Evolutionary conservation across 2,888 invertebrate genomes (phyloP).

Genomic region (Apodemia hepburni): DNA sequence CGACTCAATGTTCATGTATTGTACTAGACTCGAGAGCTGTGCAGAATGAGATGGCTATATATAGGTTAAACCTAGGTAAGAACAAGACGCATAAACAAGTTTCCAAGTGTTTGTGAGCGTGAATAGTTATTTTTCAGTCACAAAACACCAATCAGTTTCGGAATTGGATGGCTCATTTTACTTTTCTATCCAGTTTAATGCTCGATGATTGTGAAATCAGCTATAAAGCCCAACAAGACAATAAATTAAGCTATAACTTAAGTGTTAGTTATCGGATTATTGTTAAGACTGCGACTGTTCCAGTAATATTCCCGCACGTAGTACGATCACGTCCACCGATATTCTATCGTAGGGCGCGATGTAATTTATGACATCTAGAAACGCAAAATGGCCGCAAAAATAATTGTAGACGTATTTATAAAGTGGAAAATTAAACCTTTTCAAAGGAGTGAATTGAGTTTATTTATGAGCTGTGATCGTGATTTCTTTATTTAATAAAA

Average conservation of each 20-base stretch:
- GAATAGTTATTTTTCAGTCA: too few relatives aligned
- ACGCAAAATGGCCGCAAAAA: neutral
- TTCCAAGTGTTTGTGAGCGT: too few relatives aligned
- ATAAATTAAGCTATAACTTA: neutral
- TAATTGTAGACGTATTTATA: constrained; percentile 7
- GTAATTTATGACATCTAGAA: constrained; percentile 4
- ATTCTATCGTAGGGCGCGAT: neutral
- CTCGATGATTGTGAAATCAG: too few relatives aligned
- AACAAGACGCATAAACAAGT: too few relatives aligned
- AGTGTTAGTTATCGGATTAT: neutral
- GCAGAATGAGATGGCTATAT: too few relatives aligned
- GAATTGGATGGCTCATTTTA: too few relatives aligned
- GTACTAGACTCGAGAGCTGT: too few relatives aligned
- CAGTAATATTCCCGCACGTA: constrained; percentile 2
- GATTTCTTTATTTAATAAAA: too few relatives aligned
- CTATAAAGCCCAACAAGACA: neutral
- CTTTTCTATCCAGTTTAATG: too few relatives aligned
- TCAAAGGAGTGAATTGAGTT: neutral
- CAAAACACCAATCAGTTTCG: too few relatives aligned
- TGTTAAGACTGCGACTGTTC: neutral
- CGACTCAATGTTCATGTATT: too few relatives aligned
- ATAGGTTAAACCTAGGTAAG: too few relatives aligned
- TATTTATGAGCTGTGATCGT: neutral
- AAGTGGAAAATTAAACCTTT: constrained; percentile 6
- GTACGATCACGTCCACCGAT: constrained; percentile 7